Conservation (phyloP, 2,888 invertebrate species). For the Meghimatium bilineatum region DNA sequence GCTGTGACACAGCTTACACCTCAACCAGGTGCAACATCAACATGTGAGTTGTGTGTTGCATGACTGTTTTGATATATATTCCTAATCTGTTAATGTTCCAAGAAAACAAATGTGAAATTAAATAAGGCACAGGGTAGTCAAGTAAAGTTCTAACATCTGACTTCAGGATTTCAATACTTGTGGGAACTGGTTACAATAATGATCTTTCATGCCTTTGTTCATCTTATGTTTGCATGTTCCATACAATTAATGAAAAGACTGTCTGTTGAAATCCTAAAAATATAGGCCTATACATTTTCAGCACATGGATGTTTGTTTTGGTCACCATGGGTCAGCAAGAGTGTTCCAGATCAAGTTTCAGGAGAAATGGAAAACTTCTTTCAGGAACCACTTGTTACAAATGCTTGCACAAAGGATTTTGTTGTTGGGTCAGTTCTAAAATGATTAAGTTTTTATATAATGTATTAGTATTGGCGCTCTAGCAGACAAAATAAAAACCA, state of each 20-base stretch:
- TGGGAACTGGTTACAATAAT: background rate
- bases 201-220: background rate
- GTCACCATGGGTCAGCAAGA: constrained; percentile 68
- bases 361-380: constrained; percentile 43
- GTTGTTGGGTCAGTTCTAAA: constrained; percentile 32
- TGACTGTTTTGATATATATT: background rate
- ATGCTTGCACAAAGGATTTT: constrained; percentile 34
- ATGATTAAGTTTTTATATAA: background rate
- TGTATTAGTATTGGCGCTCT: background rate
- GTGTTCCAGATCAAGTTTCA: constrained; percentile 32
- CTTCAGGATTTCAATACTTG: background rate
- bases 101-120: background rate
- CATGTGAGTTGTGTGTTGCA: constrained; percentile 7
- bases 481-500: background rate
- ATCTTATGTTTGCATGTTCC: background rate
- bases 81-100: background rate
- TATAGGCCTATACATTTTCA: constrained; percentile 5
- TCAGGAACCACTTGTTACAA: constrained; percentile 26
- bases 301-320: constrained; percentile 61
- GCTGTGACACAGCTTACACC: constrained; percentile 1
- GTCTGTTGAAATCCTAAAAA: background rate
- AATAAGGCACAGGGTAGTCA: background rate
- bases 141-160: background rate
- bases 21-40: constrained; percentile 35
- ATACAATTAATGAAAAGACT: background rate